Evolutionary conservation across 2,888 invertebrate genomes (phyloP), one percentile per base, ranked within the genome.

Genomic region (Microctonus brassicae): DNA sequence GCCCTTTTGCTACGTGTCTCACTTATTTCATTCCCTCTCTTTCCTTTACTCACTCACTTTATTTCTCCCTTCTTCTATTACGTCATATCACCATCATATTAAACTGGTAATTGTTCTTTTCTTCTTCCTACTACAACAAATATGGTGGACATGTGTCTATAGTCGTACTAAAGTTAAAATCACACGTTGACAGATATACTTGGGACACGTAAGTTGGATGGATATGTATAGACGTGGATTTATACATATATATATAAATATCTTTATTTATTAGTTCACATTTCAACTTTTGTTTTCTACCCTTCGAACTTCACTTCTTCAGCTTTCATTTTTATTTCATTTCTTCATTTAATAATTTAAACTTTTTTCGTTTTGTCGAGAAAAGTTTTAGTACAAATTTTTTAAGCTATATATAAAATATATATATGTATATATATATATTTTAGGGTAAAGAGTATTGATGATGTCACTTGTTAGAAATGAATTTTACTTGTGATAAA

Each of bases 1-100:
- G 73, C 77, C 76, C 80, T 77, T 80, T 79, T 72, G 62, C 72
- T 53, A 73, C 70, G 75, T 75, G 76, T 78, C n/a, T 29, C 29
- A 39, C 4, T 58, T n/a, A 20, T 33, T 33, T 7, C 3, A 3
- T 13, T 57, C 17, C 24, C 13, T 26, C 26, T 58, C 2, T 17
- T 17, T 34, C 17, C 17, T 33, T 17, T n/a, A 5, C 58, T 33
- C 17, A 33, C 34, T 29, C 17, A 34, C 17, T 33, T 7, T 10
- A 33, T 13, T 17, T 17, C 13, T 34, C 58, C n/a, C n/a, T n/a
- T n/a, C n/a, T n/a, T n/a, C n/a, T n/a, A n/a, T n/a, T n/a, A 58
- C 58, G 2, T 34, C 20, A 29, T 58, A 58, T 29, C 58, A 29
- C 58, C 47, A 47, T 20, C 47, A 47, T 47, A 47, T 17, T 20